phyloP scores from a whole-genome alignment of 2,113 vertebrate genomes.

The Oxygymnocypris stewartii region DNA sequence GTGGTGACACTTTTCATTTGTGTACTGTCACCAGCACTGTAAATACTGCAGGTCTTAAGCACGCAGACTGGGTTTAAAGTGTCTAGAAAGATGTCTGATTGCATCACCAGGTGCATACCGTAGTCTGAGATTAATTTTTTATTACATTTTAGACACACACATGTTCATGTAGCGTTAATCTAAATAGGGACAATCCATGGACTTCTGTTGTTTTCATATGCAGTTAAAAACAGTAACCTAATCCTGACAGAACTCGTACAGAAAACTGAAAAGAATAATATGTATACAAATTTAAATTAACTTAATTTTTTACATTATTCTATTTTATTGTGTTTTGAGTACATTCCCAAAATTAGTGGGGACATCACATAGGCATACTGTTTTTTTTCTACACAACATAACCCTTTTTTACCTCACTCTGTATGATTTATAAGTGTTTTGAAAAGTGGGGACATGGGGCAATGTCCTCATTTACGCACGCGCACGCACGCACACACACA shows the following conservation, averaged over 20 bases:
- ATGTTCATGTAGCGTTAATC: not conserved
- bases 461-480: no score
- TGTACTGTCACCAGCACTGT: slow-evolving; percentile 31
- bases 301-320: no score
- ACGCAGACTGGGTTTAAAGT: not conserved
- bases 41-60: slow-evolving; percentile 31
- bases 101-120: slow-evolving; percentile 28
- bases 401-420: no score
- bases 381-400: no score
- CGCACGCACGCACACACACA: no score
- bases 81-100: slow-evolving; percentile 4
- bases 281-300: no score
- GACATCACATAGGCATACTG: no score
- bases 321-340: not conserved
- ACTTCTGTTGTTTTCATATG: not conserved
- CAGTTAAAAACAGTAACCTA: not conserved
- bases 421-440: no score
- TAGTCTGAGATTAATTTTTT: slow-evolving; percentile 2
- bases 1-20: slow-evolving; percentile 41
- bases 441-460: no score
- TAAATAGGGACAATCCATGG: not conserved
- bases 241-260: not conserved
- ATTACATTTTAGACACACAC: not conserved
- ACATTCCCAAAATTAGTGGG: not conserved
- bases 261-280: no score